Base-by-base conservation (phyloP, 2,888 invertebrate species). In the Melipona beecheii region DNA sequence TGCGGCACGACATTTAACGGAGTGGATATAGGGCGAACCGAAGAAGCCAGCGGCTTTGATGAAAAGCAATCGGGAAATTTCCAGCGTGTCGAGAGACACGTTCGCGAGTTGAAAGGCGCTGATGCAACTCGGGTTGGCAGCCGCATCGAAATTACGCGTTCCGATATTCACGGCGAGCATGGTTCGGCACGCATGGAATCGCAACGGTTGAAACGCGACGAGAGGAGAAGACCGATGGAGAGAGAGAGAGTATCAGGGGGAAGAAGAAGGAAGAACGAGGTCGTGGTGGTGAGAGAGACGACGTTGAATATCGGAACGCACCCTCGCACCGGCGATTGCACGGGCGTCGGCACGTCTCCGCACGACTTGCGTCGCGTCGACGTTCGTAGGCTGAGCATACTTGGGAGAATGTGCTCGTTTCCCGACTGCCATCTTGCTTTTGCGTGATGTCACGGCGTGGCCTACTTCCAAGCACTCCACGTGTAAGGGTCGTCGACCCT, bases 401-500 rank as follows among this genome's bases (percentile, higher is more conserved):
- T 86, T 85, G 86, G 77, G 82, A 87, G 90, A 90, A 88, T 85
- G 89, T 84, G 85, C 83, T 83, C 82, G 88, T 87, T 88, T 84
- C 85, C 88, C 80, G 87, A 87, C 93, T 87, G 92, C 93, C 93
- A 93, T 93, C 92, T 93, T 93, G 92, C 89, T 91, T 93, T 87
- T 90, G 90, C 92, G 91, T 93, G 92, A 92, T 93, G 93, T 93
- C 93, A 93, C 93, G 92, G 85, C 90, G 91, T 93, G 93, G 92
- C 93, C 93, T 93, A 93, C 93, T 93, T 93, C 89, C 78, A 81
- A 81, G 88, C 88, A 87, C 91, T 93, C 93, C 93, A 93, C 93
- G 93, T 93, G 93, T 92, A 90, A 91, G 92, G 93, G 93, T 93
- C 93, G 91, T 91, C 91, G 93, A 91, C 92, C 90, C 87, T 71